These are phyloP conservation scores for Tetanocera ferruginea DNA, from an alignment of 2,888 invertebrate genomes.

Conservation along the genomic window DNA sequence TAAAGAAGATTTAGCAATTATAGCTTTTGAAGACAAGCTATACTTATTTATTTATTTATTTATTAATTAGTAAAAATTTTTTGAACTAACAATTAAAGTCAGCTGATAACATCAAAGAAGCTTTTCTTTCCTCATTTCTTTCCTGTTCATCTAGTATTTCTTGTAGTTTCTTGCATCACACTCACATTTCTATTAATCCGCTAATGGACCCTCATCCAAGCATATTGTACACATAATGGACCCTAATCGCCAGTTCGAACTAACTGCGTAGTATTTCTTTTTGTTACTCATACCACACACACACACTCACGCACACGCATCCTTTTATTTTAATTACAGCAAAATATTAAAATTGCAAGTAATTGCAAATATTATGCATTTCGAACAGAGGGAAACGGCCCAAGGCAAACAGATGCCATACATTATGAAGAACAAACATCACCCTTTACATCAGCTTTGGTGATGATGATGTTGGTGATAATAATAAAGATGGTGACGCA, in stretches of 20 bases:
- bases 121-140: neutral
- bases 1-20: too few relatives aligned
- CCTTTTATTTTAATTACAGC: slow-evolving; percentile 11
- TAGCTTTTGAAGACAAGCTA: too few relatives aligned
- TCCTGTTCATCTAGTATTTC: neutral
- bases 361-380: slow-evolving; percentile 29
- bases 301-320: neutral
- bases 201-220: slow-evolving; percentile 16
- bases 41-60: too few relatives aligned
- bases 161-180: neutral
- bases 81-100: too few relatives aligned
- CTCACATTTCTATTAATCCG: neutral
- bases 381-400: neutral
- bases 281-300: neutral
- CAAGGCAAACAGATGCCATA: neutral
- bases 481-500: slow-evolving; percentile 23
- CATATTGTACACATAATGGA: slow-evolving; percentile 14
- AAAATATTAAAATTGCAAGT: slow-evolving; percentile 33
- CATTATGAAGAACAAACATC: neutral
- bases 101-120: too few relatives aligned
- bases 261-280: neutral
- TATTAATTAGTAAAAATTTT: too few relatives aligned
- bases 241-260: slow-evolving; percentile 17
- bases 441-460: neutral
- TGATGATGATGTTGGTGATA: neutral